A percentile compares a stretch with the other conserved stretches of the same genome.
phyloP scores from a whole-genome alignment of 53 echinoderm and acorn worm genomes.

The Paracentrotus lividus region DNA sequence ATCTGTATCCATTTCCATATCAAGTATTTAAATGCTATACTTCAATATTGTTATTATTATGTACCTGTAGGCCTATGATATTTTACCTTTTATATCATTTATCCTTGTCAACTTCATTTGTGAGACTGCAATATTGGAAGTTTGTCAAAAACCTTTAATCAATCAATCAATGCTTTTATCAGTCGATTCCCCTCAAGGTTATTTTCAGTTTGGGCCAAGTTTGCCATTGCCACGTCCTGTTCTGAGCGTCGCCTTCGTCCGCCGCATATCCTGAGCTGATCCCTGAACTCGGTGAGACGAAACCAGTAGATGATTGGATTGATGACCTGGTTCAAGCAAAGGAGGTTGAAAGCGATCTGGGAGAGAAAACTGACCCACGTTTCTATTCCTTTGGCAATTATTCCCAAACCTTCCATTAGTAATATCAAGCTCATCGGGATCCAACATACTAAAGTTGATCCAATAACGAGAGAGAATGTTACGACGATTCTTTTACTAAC shows the following conservation, averaged over 20 bases:
- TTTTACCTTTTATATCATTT: too few species aligned
- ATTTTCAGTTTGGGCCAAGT: too few species aligned
- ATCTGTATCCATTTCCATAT: too few species aligned
- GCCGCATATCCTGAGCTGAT: neutral
- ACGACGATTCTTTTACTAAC: neutral
- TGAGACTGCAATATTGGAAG: too few species aligned
- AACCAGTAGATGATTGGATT: neutral
- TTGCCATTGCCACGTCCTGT: neutral
- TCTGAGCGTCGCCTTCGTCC: neutral
- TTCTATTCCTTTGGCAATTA: neutral
- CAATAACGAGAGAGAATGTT: neutral
- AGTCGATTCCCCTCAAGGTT: too few species aligned
- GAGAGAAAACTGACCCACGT: neutral
- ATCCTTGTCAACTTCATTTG: too few species aligned
- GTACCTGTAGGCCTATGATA: too few species aligned
- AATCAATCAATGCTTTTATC: too few species aligned
- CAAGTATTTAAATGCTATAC: too few species aligned
- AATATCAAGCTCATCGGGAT: neutral
- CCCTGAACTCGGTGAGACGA: neutral
- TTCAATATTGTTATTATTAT: too few species aligned
- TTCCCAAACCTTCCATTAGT: neutral
- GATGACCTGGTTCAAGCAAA: neutral
- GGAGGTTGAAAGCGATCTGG: neutral
- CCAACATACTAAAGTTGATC: neutral
- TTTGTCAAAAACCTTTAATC: too few species aligned